Base-by-base conservation (phyloP, 2,888 invertebrate species). In the Cephus nigrinus region DNA sequence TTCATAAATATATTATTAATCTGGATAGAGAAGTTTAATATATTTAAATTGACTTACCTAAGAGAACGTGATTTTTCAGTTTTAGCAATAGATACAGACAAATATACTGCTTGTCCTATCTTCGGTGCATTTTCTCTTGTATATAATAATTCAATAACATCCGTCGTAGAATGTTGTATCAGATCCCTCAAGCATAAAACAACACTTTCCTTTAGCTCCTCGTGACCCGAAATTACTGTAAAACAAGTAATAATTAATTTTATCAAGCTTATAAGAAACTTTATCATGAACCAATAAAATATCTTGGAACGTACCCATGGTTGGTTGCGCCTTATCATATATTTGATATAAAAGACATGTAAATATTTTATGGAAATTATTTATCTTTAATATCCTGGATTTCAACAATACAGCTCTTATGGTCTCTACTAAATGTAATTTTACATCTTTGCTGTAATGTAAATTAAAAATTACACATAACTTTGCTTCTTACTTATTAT, bases 101-200 rank as follows among this genome's bases (percentile, higher is more conserved):
- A 92, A 84, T 94, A 94, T 73, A 96, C 92, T 75, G 95, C 94
- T 86, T 95, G 94, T 4, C 95, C 95, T 73, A 96, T 86, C 84
- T 94, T 92, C 0, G 94, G 92, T 3, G 93, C 93, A 80, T 94
- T 92, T 76, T 93, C 92, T 79, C 94, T 92, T 33, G 92, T 90
- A 83, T 95, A 95, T 77, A 95, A 91, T 68, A 89, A 83, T 82
- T 92, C 92, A 31, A 95, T 88, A 11, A 94, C 92, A 80, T 94
- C 93, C 1, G 89, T 88, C 5, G 93, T 92, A 34, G 93, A 85
- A 75, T 92, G 92, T 79, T 93, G 88, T 85, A 94, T 91, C 33
- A 95, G 87, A 0, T 91, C 87, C 3, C 91, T 93, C 31, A 94
- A 91, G 82, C 94, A 94, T 82, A 92, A 90, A 82, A 95, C 91